Evolutionary conservation across 2,888 invertebrate species (phyloP).

Genomic region (Poecilobothrus nobilitatus): DNA sequence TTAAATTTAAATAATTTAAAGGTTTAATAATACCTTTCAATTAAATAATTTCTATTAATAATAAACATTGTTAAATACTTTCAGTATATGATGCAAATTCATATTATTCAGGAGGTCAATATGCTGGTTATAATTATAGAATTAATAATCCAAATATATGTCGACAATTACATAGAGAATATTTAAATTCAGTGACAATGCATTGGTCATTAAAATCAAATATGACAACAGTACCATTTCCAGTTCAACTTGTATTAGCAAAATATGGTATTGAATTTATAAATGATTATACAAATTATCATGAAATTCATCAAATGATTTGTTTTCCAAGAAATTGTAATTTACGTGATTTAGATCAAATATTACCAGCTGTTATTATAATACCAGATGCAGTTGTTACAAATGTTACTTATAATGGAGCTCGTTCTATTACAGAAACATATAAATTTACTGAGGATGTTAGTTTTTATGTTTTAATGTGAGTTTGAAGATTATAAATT

Average conservation of each 20-base stretch:
- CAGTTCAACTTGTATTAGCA: conserved; percentile 28
- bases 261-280: conserved; percentile 30
- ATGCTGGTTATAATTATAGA: conserved; percentile 68
- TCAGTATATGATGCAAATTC: conserved; percentile 59
- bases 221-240: conserved; percentile 30
- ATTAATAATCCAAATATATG: conserved; percentile 45
- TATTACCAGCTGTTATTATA: conserved; percentile 29
- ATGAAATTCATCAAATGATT: conserved; percentile 31
- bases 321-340: conserved; percentile 33
- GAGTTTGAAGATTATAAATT: conserved; percentile 18
- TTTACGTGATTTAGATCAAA: conserved; percentile 28
- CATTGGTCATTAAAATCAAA: conserved; percentile 25
- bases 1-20: no score
- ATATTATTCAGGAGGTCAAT: conserved; percentile 63
- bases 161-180: conserved; percentile 27
- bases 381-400: conserved; percentile 30
- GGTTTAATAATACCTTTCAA: no score
- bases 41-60: no score
- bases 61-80: conserved; percentile 25
- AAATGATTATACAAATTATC: conserved; percentile 21
- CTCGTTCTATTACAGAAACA: conserved; percentile 27
- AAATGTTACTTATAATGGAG: conserved; percentile 29
- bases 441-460: conserved; percentile 30
- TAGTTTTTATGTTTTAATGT: conserved; percentile 32
- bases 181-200: conserved; percentile 23